Base-by-base conservation (phyloP, 2,113 vertebrate species). In the Syngnathus floridae region DNA sequence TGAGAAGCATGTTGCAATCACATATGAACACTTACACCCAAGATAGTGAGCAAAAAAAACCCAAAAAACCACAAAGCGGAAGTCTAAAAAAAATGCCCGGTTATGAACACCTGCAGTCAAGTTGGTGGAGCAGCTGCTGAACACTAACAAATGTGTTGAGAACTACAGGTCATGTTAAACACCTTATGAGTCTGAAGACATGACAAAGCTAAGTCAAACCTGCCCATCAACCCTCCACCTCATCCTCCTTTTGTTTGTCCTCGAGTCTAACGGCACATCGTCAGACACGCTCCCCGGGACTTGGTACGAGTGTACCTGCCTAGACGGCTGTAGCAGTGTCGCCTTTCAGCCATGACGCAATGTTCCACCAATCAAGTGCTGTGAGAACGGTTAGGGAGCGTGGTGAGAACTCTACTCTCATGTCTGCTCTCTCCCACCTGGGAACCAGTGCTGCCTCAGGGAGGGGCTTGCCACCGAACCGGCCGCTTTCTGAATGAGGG, bases 341-440 rank as follows among this genome's bases (percentile, higher is more conserved):
- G 21, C 7, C 70, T 90, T 88, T 79, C 84, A 87, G 46, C 74
- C 58, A 82, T 88, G 84, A 90, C 76, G 78, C 77, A 83, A 87
- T 72, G 68, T 81, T 65, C 76, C n/a, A 67, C 86, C 90, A 89
- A 91, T 91, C 74, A 80, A 84, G 87, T 81, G 73, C 68, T 83
- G 88, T 90, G 90, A 90, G 88, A 92, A 91, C 88, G 78, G 83
- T 86, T 80, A 86, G 82, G 72, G 71, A 89, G 84, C 77, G 86
- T 88, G 92, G 92, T 93, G 93, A 90, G 92, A 93, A 93, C 79
- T 92, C 92, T 92, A 91, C 92, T 89, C 92, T 92, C 91, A 78
- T 89, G 79, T 65, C 74, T 62, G 59, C 76, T 87, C 79, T 76
- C 65, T 79, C n/a, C 77, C 88, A 90, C 88, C 89, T 91, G 90